phyloP scores from a whole-genome alignment of 2,888 invertebrate genomes.

The Chalcis sispes region DNA sequence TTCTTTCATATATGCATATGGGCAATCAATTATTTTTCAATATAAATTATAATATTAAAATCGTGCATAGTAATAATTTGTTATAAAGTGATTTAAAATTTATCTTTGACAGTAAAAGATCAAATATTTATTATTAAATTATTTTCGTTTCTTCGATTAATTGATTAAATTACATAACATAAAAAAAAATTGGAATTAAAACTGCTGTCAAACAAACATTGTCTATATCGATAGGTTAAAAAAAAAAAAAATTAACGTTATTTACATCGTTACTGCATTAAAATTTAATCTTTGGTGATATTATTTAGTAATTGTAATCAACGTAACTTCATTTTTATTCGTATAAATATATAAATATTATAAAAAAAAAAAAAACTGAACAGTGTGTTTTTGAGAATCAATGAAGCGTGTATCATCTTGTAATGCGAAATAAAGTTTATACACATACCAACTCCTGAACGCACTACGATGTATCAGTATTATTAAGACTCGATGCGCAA shows the following conservation, averaged over 20 bases:
- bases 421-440: conserved; percentile 59
- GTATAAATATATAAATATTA: conserved; percentile 49
- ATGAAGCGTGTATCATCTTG: conserved; percentile 40
- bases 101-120: too few relatives aligned
- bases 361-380: conserved; percentile 14
- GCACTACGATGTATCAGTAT: conserved; percentile 38
- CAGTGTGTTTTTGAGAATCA: conserved; percentile 12
- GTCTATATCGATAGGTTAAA: conserved; percentile 4
- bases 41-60: too few relatives aligned
- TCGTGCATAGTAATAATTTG: too few relatives aligned
- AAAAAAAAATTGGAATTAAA: conserved; percentile 2
- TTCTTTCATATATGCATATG: too few relatives aligned
- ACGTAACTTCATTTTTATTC: conserved; percentile 60
- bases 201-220: conserved; percentile 34
- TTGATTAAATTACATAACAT: not conserved
- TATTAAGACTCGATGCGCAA: conserved; percentile 31
- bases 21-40: too few relatives aligned
- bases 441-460: conserved; percentile 60
- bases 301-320: conserved; percentile 45
- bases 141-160: too few relatives aligned
- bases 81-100: too few relatives aligned
- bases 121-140: too few relatives aligned
- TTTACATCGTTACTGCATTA: not conserved
- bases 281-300: not conserved
- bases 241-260: too few relatives aligned